Evolutionary conservation across 1,140 invertebrate genomes (phyloP).

Genomic region (Diplogasteroides magnus): DNA sequence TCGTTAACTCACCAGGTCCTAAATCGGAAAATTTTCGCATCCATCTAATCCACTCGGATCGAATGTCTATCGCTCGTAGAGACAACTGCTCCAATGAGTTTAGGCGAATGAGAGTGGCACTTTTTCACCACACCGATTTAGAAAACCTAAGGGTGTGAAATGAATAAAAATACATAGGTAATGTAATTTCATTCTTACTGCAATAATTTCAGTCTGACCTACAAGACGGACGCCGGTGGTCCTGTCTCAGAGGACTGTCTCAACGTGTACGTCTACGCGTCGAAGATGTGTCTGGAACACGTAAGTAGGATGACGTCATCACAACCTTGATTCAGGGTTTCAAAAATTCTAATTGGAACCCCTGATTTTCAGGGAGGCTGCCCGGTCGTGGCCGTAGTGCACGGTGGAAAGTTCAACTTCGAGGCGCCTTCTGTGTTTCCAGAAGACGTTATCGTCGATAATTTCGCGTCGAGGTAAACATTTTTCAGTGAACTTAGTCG

Average conservation of each 20-base stretch:
- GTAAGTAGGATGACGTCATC: background rate
- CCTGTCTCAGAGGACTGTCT: conserved; percentile 22
- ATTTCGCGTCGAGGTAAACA: conserved; percentile 22
- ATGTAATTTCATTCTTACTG: no score
- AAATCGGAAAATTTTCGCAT: no score
- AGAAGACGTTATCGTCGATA: conserved; percentile 19
- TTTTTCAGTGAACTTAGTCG: no score
- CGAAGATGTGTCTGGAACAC: conserved; percentile 3
- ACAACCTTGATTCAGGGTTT: no score
- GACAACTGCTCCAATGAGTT: no score
- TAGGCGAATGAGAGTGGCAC: no score
- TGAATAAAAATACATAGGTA: no score
- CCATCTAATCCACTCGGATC: no score
- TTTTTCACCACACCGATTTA: no score
- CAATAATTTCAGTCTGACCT: conserved; percentile 13
- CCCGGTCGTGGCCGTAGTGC: conserved; percentile 19
- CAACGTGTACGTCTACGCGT: conserved; percentile 15
- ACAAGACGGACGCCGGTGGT: conserved; percentile 12
- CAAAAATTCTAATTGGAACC: background rate
- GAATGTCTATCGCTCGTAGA: no score
- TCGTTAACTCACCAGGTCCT: no score
- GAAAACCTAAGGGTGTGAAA: no score
- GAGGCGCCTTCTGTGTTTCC: conserved; percentile 11
- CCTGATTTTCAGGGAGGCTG: conserved; percentile 18
- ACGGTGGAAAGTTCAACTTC: conserved; percentile 17